Percentiles rank a stretch among this genome's conserved stretches.
These are phyloP conservation scores for Ptychochromis oligacanthus DNA, from an alignment of 2,113 vertebrate genomes.

Conservation along the genomic window DNA sequence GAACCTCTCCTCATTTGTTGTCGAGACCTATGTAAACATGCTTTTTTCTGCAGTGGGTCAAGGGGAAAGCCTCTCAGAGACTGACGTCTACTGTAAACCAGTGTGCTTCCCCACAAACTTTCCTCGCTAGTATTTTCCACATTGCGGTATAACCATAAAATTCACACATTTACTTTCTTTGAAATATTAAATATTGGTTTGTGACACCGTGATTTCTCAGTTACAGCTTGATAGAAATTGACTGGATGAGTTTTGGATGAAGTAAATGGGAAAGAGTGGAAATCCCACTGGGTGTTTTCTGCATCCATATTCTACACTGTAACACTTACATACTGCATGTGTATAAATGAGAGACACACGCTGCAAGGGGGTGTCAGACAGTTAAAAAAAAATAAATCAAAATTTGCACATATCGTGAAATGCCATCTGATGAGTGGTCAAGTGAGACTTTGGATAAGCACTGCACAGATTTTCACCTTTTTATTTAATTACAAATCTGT, in stretches of 20 bases:
- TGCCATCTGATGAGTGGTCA: conserved; percentile 65
- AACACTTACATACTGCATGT: conserved; percentile 36
- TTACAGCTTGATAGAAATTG: background rate
- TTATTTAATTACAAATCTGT: background rate
- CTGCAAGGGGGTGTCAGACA: conserved; percentile 43
- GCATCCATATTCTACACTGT: conserved; percentile 5
- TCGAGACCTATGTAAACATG: conserved; percentile 17
- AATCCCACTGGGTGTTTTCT: background rate
- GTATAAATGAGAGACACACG: conserved; percentile 21
- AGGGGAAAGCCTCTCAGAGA: background rate
- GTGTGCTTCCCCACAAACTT: background rate
- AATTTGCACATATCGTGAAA: conserved; percentile 44
- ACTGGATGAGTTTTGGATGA: background rate
- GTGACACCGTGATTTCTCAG: background rate
- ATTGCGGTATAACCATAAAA: background rate
- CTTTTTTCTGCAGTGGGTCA: background rate
- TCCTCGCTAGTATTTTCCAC: background rate
- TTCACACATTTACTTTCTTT: background rate
- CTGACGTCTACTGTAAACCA: conserved; percentile 2
- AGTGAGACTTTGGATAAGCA: conserved; percentile 70
- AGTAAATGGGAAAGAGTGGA: background rate
- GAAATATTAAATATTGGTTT: background rate
- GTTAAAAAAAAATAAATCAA: background rate
- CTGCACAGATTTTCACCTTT: conserved; percentile 20
- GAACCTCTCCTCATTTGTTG: conserved; percentile 40